Conservation (phyloP, 2,113 vertebrate genomes). For the Potamarius usumacintae region DNA sequence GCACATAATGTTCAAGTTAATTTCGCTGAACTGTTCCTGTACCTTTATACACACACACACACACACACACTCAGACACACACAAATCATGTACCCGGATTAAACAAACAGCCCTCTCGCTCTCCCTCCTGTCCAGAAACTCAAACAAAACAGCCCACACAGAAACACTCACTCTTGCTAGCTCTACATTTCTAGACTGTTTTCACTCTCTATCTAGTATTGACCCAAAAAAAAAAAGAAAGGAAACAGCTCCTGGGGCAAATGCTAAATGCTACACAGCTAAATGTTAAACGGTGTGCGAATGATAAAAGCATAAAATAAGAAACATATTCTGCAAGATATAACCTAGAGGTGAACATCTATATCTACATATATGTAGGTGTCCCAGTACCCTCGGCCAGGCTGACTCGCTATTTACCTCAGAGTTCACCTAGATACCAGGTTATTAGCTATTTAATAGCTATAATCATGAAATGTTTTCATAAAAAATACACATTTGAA, state of each 20-base stretch:
- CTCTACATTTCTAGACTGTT: background rate
- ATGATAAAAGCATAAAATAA: background rate
- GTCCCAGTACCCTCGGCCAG: background rate
- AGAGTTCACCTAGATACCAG: background rate
- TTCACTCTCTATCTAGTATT: background rate
- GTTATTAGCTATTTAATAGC: background rate
- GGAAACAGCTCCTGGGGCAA: background rate
- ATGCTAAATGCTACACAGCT: background rate
- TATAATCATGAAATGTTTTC: background rate
- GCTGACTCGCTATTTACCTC: background rate
- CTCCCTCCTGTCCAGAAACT: slow-evolving; percentile 11
- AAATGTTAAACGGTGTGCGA: background rate
- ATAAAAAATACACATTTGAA: background rate
- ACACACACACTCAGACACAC: slow-evolving; percentile 17
- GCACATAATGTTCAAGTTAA: background rate
- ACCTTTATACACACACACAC: background rate
- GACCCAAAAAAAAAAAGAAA: background rate
- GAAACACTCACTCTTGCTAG: background rate
- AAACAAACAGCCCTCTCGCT: slow-evolving; percentile 14
- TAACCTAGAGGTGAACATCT: background rate
- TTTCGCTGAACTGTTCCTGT: background rate
- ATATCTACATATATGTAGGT: background rate
- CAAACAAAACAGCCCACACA: slow-evolving; percentile 11
- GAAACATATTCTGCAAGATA: background rate
- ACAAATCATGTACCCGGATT: background rate